These are phyloP conservation scores for Thermophis baileyi DNA, from an alignment of 2,113 vertebrate species.

Conservation along the genomic window DNA sequence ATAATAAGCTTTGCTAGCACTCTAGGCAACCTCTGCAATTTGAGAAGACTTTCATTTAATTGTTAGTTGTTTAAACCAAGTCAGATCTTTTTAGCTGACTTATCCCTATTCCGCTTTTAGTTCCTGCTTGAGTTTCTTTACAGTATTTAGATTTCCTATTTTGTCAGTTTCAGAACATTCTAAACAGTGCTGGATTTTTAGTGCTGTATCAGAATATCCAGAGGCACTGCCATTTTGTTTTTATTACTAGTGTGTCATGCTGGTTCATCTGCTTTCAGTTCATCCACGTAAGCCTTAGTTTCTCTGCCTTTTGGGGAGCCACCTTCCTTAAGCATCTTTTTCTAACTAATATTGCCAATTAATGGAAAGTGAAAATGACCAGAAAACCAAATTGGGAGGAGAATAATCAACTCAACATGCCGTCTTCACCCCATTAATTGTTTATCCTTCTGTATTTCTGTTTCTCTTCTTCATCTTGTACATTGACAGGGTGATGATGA, in stretches of 20 bases:
- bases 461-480: not conserved
- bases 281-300: not conserved
- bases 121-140: not conserved
- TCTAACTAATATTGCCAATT: not conserved
- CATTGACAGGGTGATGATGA: conserved; percentile 81
- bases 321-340: not conserved
- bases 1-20: not conserved
- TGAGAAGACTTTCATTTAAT: not conserved
- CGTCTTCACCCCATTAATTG: not conserved
- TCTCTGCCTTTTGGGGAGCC: not conserved
- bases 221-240: not conserved
- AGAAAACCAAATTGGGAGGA: not conserved
- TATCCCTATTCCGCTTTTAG: not conserved
- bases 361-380: not conserved
- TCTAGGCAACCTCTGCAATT: not conserved
- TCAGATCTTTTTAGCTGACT: not conserved
- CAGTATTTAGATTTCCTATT: not conserved
- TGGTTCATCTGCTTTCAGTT: not conserved
- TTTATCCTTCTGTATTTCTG: not conserved
- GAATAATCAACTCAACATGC: not conserved
- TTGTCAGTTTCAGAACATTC: not conserved
- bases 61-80: not conserved
- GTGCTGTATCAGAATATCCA: not conserved
- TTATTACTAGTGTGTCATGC: not conserved
- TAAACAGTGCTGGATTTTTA: not conserved